These are phyloP conservation scores for Oreocharis arfaki DNA, from an alignment of 2,113 vertebrate species.

Conservation along the genomic window DNA sequence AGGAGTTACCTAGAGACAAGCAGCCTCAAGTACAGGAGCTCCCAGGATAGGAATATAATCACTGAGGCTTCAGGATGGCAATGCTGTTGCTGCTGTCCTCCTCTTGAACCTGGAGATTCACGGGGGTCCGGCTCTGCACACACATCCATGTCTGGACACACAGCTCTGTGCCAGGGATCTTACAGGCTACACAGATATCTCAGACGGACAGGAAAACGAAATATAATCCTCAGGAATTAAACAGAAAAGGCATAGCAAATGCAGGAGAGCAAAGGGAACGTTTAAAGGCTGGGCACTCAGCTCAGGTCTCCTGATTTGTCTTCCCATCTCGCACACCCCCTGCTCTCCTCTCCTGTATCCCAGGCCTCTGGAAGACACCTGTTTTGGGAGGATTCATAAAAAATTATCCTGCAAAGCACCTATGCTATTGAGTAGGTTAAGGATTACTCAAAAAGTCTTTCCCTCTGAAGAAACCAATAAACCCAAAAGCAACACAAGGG, in stretches of 20 bases:
- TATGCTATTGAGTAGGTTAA: background rate
- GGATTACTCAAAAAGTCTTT: background rate
- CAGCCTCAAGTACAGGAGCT: background rate
- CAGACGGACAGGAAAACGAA: background rate
- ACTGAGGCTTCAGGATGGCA: background rate
- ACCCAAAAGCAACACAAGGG: background rate
- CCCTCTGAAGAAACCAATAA: background rate
- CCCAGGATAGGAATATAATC: background rate
- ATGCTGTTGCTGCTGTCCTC: background rate
- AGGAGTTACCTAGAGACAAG: slow-evolving; percentile 1
- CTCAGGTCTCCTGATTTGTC: background rate
- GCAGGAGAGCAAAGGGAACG: background rate
- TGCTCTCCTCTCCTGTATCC: background rate
- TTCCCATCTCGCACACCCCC: background rate
- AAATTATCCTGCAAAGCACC: background rate
- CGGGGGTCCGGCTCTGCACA: background rate
- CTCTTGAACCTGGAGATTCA: background rate
- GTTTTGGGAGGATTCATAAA: background rate
- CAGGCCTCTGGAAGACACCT: background rate
- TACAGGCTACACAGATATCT: background rate
- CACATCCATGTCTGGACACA: background rate
- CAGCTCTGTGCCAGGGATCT: background rate
- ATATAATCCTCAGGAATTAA: background rate
- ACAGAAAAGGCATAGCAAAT: background rate
- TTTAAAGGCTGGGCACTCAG: background rate